phyloP scores from a whole-genome alignment of 1,140 invertebrate species.

The Aphelinus certus region DNA sequence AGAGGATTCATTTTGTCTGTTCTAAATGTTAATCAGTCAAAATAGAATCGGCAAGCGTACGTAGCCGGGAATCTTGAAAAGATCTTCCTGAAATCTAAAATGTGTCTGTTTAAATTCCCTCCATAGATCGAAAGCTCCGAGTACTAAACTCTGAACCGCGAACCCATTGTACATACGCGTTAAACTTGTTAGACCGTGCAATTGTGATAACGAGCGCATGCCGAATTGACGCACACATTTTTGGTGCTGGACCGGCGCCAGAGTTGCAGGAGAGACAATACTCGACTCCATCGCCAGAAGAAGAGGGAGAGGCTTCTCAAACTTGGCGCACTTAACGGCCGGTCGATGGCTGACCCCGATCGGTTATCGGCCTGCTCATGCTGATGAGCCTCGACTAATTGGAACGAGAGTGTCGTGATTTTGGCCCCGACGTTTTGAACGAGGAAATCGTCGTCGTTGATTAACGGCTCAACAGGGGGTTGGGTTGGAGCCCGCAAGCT shows the following conservation, averaged over 20 bases:
- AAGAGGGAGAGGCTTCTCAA: neutral
- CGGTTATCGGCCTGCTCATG: neutral
- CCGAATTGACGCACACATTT: neutral
- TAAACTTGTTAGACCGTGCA: slow-evolving; percentile 38
- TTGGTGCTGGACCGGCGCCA: neutral
- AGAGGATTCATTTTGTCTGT: too few species aligned
- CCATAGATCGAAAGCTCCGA: too few species aligned
- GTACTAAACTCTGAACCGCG: slow-evolving; percentile 16
- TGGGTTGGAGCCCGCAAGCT: too few species aligned
- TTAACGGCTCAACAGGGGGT: too few species aligned
- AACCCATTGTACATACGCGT: slow-evolving; percentile 41
- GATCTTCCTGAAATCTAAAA: too few species aligned
- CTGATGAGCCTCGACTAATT: too few species aligned
- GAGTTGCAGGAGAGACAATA: neutral
- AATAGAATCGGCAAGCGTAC: too few species aligned
- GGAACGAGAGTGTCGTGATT: neutral
- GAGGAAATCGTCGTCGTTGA: neutral
- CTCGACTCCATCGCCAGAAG: neutral
- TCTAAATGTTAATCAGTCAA: too few species aligned
- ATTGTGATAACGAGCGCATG: slow-evolving; percentile 33
- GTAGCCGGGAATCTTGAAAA: too few species aligned
- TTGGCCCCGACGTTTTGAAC: neutral
- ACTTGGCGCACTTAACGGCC: slow-evolving; percentile 23
- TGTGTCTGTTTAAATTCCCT: too few species aligned
- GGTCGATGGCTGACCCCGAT: slow-evolving; percentile 24